These are phyloP conservation scores for Eupithecia insigniata DNA, from an alignment of 2,888 invertebrate species.

Conservation along the genomic window DNA sequence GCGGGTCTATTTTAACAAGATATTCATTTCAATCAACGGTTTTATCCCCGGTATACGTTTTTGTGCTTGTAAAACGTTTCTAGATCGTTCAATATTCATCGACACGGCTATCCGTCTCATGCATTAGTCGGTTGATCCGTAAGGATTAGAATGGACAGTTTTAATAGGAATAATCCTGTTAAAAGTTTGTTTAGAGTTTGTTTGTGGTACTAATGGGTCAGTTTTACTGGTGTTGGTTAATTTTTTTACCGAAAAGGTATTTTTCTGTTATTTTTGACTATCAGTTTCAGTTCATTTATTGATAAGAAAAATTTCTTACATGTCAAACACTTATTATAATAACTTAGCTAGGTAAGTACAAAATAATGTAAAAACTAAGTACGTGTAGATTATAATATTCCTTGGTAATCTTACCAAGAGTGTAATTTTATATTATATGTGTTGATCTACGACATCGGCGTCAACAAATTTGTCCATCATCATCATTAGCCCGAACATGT, in stretches of 20 bases:
- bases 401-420: no score
- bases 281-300: no score
- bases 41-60: constrained; percentile 43
- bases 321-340: no score
- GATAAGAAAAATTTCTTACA: no score
- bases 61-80: constrained; percentile 29
- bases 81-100: constrained; percentile 65
- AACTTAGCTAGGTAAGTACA: no score
- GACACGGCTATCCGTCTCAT: constrained; percentile 72
- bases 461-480: no score
- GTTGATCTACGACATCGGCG: no score
- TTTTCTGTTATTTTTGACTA: not conserved
- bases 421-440: no score
- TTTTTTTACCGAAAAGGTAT: not conserved
- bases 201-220: constrained; percentile 26
- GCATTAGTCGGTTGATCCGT: constrained; percentile 71
- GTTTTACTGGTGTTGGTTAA: not conserved
- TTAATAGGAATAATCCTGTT: constrained; percentile 40
- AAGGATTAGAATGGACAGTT: constrained; percentile 40
- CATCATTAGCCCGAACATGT: no score
- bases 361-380: no score
- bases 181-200: constrained; percentile 39
- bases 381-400: no score
- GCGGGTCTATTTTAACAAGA: constrained; percentile 63
- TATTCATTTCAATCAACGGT: constrained; percentile 59